Conservation (phyloP, 64 coral and sea anemone species). For the Actinia equina region DNA sequence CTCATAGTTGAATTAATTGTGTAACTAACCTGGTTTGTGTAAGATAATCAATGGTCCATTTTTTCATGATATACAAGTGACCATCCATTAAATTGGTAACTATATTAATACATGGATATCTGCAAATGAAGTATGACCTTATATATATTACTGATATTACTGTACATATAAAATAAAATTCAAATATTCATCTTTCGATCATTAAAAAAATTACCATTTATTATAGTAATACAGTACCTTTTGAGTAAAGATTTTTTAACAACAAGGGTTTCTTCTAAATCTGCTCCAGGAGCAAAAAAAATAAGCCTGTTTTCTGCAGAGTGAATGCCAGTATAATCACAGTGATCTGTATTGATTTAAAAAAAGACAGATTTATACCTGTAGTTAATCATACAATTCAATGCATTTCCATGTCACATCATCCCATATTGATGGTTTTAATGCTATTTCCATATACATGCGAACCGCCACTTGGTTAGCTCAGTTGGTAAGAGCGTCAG, state of each 20-base stretch:
- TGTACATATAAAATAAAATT: no score
- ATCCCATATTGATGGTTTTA: no score
- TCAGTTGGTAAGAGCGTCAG: no score
- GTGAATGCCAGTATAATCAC: constrained; percentile 87
- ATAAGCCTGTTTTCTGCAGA: constrained; percentile 78
- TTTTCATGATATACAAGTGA: constrained; percentile 94
- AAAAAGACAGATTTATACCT: neutral
- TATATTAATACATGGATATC: constrained; percentile 94
- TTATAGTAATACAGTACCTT: constrained; percentile 83
- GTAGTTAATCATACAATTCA: no score
- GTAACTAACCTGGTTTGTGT: constrained; percentile 62
- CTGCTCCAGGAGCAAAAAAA: constrained; percentile 86
- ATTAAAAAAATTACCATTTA: no score
- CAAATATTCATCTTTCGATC: no score
- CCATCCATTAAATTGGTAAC: constrained; percentile 88
- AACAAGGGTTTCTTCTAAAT: constrained; percentile 91
- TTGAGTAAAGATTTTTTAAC: constrained; percentile 91
- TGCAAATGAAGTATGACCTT: constrained; percentile 17
- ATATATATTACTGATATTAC: no score
- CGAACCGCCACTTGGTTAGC: no score
- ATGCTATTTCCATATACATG: no score
- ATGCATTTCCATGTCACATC: no score
- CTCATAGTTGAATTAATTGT: no score
- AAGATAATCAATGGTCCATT: constrained; percentile 94
- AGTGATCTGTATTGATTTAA: constrained; percentile 69